Evolutionary conservation across 2,113 vertebrate species (phyloP), one percentile per base, ranked within the genome.

Genomic region (Anguilla japonica): DNA sequence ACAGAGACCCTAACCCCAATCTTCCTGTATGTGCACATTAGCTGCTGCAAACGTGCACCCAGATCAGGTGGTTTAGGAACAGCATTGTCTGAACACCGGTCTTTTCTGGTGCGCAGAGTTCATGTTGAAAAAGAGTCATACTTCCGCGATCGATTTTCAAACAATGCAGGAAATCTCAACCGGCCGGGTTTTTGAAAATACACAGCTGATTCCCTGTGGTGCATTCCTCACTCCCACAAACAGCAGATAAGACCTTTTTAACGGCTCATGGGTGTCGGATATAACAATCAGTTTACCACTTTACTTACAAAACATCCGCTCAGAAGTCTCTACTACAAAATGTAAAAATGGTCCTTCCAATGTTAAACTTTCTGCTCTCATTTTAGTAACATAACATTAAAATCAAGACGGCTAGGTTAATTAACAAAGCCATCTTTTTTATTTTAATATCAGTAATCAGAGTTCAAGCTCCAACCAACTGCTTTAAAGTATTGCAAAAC

Each of bases 161-260:
- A 92, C 92, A 95, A 94, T 94, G 94, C 89, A 90, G 93, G 91
- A 91, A 89, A 84, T 93, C 93, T 91, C 91, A 92, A 92, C 92
- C 85, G 87, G 89, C 91, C 78, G 82, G 90, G 90, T 92, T 91
- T 93, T 50, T 90, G 90, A 94, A 91, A 88, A 89, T 53, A 89
- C 88, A 84, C 91, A 92, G 92, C 92, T 91, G 89, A 90, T 90
- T 89, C 78, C 85, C 91, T 89, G 89, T 16, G 8, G 71, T 89
- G 88, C 92, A 88, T 81, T 89, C 53, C 29, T 34, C 13, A 9
- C 2, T 53, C 46, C 50, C 56, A 57, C 34, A 60, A n/a, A 26
- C 53, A 18, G 6, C 79, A 80, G 79, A 41, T 80, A 26, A 40
- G n/a, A 56, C 34, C 34, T 40, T 83, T 26, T 29, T 9, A 63